These are phyloP conservation scores for Cephus spinipes DNA, from an alignment of 2,888 invertebrate genomes.

Conservation along the genomic window DNA sequence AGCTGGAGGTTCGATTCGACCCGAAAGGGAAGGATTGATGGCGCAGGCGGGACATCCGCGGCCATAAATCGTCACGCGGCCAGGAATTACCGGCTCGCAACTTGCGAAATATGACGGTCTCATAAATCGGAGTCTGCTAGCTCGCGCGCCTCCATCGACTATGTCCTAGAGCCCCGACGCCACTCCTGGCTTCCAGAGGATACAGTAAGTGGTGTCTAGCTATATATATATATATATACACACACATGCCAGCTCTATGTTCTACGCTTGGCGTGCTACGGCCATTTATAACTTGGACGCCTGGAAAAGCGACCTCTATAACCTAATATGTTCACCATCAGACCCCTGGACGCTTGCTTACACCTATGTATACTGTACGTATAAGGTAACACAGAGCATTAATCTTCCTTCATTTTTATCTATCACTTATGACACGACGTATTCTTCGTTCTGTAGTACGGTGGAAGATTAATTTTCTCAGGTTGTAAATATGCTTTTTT, in stretches of 20 bases:
- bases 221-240: not conserved
- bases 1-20: conserved; percentile 60
- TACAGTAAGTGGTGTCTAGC: not conserved
- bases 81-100: conserved; percentile 73
- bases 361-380: not conserved
- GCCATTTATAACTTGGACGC: conserved; percentile 49
- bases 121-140: conserved; percentile 69
- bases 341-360: not conserved
- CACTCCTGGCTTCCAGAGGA: not conserved
- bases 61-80: conserved; percentile 70
- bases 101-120: conserved; percentile 73
- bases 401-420: not conserved
- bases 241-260: not conserved
- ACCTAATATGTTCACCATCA: conserved; percentile 43
- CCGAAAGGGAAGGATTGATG: conserved; percentile 66
- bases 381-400: not conserved
- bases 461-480: not conserved
- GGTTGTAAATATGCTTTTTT: not conserved
- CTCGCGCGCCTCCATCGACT: conserved; percentile 60
- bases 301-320: conserved; percentile 49
- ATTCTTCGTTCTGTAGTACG: not conserved
- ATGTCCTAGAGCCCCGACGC: conserved; percentile 46
- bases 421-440: not conserved
- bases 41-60: conserved; percentile 69
- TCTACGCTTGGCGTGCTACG: conserved; percentile 53